A percentile compares a stretch with the other conserved stretches of the same genome.
These are phyloP conservation scores for Athrips mouffetella DNA, from an alignment of 2,888 invertebrate genomes.

Conservation along the genomic window DNA sequence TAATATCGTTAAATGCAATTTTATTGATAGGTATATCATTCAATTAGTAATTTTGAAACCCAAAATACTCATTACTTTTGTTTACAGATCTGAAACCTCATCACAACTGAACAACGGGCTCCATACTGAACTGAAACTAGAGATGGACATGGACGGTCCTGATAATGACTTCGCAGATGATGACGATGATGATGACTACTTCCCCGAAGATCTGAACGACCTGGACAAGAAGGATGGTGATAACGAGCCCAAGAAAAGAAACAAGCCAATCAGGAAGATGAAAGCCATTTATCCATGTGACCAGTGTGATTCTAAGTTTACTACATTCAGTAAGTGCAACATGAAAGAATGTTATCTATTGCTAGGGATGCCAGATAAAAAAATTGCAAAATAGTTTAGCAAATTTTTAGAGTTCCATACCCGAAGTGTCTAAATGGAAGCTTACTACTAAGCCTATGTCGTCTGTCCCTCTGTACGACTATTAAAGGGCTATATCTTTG, in stretches of 20 bases:
- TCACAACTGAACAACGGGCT: constrained; percentile 38
- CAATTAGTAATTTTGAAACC: no score
- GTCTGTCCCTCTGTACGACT: no score
- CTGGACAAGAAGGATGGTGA: constrained; percentile 21
- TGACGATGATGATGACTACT: constrained; percentile 44
- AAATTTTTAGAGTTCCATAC: no score
- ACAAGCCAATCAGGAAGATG: constrained; percentile 26
- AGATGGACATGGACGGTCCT: no score
- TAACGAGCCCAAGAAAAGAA: constrained; percentile 30
- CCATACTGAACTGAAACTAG: constrained; percentile 37
- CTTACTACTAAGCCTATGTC: no score
- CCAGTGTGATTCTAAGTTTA: constrained; percentile 61
- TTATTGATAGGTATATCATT: no score
- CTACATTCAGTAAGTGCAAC: constrained; percentile 48
- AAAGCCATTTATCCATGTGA: constrained; percentile 60
- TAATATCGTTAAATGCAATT: no score
- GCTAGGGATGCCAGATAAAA: no score
- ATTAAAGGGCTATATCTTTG: no score
- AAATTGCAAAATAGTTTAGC: no score
- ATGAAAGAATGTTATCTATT: background rate
- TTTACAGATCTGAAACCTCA: constrained; percentile 47
- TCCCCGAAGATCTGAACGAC: constrained; percentile 31
- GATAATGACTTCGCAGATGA: constrained; percentile 27
- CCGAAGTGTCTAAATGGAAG: no score
- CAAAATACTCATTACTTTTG: no score